Conservation (phyloP, 2,888 invertebrate genomes). For the Tachina grossa region DNA sequence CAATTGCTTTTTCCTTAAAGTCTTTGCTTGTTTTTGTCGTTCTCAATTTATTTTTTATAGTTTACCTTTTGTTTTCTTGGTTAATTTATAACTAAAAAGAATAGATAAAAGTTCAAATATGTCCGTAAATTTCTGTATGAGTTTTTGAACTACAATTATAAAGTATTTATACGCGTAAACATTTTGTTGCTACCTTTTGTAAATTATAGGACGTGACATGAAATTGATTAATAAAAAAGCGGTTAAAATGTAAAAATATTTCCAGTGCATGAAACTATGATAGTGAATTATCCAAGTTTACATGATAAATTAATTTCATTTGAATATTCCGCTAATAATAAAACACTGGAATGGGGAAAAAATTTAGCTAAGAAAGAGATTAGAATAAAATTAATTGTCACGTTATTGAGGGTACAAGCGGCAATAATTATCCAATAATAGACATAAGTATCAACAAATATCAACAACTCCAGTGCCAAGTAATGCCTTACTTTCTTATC, state of each 20-base stretch:
- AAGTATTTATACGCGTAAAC: slow-evolving; percentile 37
- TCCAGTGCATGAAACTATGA: slow-evolving; percentile 22
- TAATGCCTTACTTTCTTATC: no score
- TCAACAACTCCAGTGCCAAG: no score
- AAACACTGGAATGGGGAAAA: not conserved
- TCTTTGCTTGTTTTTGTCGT: not conserved
- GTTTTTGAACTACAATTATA: slow-evolving; percentile 49
- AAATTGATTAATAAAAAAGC: slow-evolving; percentile 36
- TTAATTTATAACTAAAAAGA: slow-evolving; percentile 24
- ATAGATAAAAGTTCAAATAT: slow-evolving; percentile 38
- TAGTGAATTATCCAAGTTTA: slow-evolving; percentile 36
- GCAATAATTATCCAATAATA: no score
- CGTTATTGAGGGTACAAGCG: no score
- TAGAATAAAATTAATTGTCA: no score
- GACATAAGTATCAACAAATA: no score
- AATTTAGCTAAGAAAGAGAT: no score
- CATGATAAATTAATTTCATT: slow-evolving; percentile 33
- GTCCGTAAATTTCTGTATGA: slow-evolving; percentile 3
- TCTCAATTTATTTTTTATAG: slow-evolving; percentile 37
- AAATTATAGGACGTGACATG: slow-evolving; percentile 60
- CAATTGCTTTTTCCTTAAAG: not conserved
- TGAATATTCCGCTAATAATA: slow-evolving; percentile 11
- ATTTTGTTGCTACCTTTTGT: slow-evolving; percentile 41
- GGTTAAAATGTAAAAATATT: not conserved
- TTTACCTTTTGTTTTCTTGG: slow-evolving; percentile 17